Evolutionary conservation across 2,888 invertebrate species (phyloP), one percentile per base, ranked within the genome.

Genomic region (Leptinotarsa tumamoca): DNA sequence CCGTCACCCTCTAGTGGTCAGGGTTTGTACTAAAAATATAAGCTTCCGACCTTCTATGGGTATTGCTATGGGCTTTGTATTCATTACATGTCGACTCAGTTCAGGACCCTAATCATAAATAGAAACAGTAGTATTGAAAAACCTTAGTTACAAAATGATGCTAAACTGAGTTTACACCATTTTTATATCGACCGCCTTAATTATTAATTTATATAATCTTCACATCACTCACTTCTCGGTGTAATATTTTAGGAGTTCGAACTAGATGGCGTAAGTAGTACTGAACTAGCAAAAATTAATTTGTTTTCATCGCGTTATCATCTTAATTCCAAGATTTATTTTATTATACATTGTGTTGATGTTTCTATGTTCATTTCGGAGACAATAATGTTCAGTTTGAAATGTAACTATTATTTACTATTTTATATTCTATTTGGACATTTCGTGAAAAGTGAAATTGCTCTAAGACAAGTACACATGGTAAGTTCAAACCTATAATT

Each of bases 391-490:
- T 61, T 61, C 18, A 54, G 10, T 54, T 54, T 18, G n/a, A 54
- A 54, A 3, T 33, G 1, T 33, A n/a, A 23, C 13, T 61, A 15
- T 61, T 21, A 10, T 17, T 61, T 61, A 23, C 23, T 23, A 61
- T 58, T 49, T n/a, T 4, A 27, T 13, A 27, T 73, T 27, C 51
- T 63, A 54, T 73, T 68, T 23, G 49, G 43, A 21, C 13, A 18
- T 54, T 23, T 63, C 15, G 54, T 58, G 49, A 4, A 54, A 33
- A 56, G 67, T 67, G 70, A 68, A 7, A 15, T 21, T 73, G 43
- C 56, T 21, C 50, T 74, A 21, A 74, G 50, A 74, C 74, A 74
- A 49, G 27, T 74, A 27, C 58, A 61, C 15, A 4, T 61, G 58
- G 58, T 61, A 61, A 61, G 58, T 61, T 54, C n/a, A 52, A 18